phyloP scores from a whole-genome alignment of 2,113 vertebrate genomes.

The Zosterops borbonicus region DNA sequence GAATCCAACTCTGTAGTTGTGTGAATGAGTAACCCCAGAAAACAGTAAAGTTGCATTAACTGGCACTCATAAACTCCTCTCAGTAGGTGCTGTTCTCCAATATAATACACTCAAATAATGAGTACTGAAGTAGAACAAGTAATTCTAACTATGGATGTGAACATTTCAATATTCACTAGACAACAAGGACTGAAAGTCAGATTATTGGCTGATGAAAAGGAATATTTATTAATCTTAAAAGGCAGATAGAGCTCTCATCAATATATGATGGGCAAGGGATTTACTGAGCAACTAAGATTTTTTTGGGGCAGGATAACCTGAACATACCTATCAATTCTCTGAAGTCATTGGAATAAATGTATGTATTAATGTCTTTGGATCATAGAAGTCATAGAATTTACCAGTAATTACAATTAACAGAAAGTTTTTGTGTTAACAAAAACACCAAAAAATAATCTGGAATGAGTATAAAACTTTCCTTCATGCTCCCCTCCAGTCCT shows the following conservation, averaged over 20 bases:
- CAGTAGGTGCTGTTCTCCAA: background rate
- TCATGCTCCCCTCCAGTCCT: background rate
- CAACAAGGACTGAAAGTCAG: background rate
- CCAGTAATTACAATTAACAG: background rate
- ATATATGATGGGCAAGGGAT: background rate
- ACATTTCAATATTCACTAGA: background rate
- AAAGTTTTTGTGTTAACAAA: background rate
- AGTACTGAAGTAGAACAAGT: background rate
- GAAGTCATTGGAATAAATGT: background rate
- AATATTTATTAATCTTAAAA: background rate
- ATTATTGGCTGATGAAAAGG: background rate
- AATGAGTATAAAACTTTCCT: background rate
- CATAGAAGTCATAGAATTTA: background rate
- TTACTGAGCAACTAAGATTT: background rate
- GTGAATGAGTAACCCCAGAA: background rate
- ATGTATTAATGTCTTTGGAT: background rate
- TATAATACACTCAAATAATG: background rate
- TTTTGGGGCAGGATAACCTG: background rate
- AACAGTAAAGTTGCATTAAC: background rate
- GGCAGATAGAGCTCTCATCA: background rate
- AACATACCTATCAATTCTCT: background rate
- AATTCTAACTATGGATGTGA: background rate
- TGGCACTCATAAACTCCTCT: background rate
- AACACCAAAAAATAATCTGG: background rate
- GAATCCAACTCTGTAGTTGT: background rate